These are phyloP conservation scores for Nasonia longicornis DNA, from an alignment of 1,140 invertebrate genomes.

Conservation along the genomic window DNA sequence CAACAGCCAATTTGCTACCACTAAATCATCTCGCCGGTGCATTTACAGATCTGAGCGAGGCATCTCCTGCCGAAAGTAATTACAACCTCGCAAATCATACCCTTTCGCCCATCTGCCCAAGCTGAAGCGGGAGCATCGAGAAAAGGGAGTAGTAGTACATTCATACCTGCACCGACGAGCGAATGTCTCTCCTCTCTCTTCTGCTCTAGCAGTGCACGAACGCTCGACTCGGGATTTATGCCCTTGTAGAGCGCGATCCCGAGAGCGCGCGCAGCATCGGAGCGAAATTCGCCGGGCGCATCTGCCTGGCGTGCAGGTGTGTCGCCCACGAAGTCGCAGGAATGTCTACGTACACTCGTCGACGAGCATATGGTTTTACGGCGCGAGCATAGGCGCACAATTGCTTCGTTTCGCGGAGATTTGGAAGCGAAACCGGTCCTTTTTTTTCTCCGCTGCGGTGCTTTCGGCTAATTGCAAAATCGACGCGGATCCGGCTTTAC, in stretches of 20 bases:
- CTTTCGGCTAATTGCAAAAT: neutral
- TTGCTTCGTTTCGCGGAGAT: neutral
- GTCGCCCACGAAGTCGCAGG: constrained; percentile 1
- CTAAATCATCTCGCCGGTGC: neutral
- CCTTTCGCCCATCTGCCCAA: neutral
- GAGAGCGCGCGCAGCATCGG: neutral
- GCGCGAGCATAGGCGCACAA: neutral
- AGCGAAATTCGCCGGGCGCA: constrained; percentile 8
- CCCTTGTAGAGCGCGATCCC: neutral
- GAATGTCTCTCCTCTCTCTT: neutral
- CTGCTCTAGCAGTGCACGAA: neutral
- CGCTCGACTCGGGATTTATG: constrained; percentile 3
- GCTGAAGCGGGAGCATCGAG: neutral
- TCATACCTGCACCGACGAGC: neutral
- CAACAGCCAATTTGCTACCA: neutral
- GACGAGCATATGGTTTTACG: neutral
- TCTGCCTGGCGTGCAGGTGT: neutral
- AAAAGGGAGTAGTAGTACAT: neutral
- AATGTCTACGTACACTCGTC: neutral
- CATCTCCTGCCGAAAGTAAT: neutral
- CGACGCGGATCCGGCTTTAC: no score
- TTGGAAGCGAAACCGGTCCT: neutral
- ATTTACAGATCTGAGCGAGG: no score
- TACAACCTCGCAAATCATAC: neutral
- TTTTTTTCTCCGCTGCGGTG: neutral